Conservation (phyloP, 2,888 invertebrate genomes). For the Yponomeuta cagnagella region DNA sequence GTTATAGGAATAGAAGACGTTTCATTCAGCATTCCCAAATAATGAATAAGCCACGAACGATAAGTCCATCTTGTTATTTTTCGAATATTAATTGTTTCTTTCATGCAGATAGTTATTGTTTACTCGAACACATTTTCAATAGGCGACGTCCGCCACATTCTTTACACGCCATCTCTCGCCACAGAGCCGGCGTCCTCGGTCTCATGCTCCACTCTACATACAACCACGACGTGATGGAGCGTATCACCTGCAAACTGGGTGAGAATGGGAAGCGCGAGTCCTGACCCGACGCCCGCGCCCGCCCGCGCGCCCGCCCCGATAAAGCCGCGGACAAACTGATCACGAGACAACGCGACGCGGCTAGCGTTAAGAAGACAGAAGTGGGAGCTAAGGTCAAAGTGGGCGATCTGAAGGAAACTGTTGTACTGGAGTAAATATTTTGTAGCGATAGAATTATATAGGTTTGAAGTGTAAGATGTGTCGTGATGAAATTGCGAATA, state of each 20-base stretch:
- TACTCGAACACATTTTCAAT: too few species aligned
- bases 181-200: conserved; percentile 93
- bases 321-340: neutral
- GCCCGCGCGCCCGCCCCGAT: conserved; percentile 1
- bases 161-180: conserved; percentile 38
- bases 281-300: conserved; percentile 37
- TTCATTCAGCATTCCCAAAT: too few species aligned
- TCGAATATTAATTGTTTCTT: too few species aligned
- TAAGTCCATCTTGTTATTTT: too few species aligned
- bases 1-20: too few species aligned
- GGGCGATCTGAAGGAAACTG: neutral
- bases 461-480: too few species aligned
- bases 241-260: conserved; percentile 56
- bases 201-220: conserved; percentile 98
- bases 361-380: neutral
- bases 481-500: neutral
- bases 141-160: neutral
- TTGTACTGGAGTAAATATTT: neutral
- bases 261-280: conserved; percentile 56
- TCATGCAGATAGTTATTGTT: too few species aligned
- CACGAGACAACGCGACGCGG: neutral
- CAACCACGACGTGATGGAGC: conserved; percentile 92
- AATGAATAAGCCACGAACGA: too few species aligned
- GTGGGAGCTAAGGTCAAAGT: conserved; percentile 1
- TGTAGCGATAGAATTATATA: neutral